Evolutionary conservation across 2,888 invertebrate species (phyloP).

Genomic region (Alentia gelatinosa): DNA sequence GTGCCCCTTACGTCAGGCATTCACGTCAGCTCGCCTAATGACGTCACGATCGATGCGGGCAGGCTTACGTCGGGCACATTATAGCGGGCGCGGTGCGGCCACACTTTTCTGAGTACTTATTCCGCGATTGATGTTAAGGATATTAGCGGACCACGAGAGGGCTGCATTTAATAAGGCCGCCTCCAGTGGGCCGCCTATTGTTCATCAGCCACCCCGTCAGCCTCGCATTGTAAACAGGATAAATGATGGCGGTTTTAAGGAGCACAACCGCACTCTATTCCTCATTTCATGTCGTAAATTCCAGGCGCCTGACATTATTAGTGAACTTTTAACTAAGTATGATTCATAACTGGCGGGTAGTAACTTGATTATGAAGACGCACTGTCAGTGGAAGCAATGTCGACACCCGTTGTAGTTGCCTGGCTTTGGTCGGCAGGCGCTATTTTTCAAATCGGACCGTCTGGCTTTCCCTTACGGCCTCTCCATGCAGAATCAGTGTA

Average conservation of each 20-base stretch:
- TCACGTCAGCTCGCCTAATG: neutral
- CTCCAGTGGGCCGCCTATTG: neutral
- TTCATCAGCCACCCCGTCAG: neutral
- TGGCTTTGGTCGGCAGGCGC: no score
- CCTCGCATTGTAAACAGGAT: slow-evolving; percentile 1
- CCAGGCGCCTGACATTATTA: slow-evolving; percentile 10
- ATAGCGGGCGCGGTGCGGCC: neutral
- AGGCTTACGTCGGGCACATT: neutral
- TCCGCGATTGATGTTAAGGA: slow-evolving; percentile 27
- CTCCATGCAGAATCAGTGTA: no score
- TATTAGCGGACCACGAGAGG: neutral
- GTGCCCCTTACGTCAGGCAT: no score
- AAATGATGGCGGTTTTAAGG: slow-evolving; percentile 24
- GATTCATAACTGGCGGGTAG: neutral
- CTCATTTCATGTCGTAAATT: neutral
- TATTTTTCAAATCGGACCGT: no score
- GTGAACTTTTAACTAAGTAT: slow-evolving; percentile 36
- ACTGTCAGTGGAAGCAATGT: neutral
- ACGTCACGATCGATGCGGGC: neutral
- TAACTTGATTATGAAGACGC: slow-evolving; percentile 12
- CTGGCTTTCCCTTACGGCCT: no score
- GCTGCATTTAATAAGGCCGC: neutral
- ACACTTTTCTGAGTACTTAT: slow-evolving; percentile 16
- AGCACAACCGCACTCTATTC: slow-evolving; percentile 17
- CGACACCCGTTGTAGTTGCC: neutral